Evolutionary conservation across 2,797 vertebrate species (phyloP).

Genomic region (Malurus splendens): DNA sequence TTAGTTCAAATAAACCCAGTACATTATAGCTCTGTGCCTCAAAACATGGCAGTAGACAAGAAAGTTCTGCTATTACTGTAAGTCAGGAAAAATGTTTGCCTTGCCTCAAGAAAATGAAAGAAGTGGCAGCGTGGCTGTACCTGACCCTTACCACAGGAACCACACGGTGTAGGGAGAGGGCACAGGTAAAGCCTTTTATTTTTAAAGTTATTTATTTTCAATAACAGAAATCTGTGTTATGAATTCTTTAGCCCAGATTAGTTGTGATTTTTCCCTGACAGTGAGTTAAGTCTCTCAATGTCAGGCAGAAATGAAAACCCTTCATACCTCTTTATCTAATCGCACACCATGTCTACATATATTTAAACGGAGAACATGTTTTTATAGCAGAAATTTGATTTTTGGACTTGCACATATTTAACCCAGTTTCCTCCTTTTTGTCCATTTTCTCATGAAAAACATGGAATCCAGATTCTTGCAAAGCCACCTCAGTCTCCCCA

Average conservation of each 20-base stretch:
- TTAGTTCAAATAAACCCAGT: neutral
- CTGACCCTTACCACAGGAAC: neutral
- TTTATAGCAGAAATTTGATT: neutral
- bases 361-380: neutral
- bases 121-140: neutral
- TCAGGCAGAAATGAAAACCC: neutral
- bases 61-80: neutral
- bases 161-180: neutral
- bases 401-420: neutral
- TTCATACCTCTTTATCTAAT: neutral
- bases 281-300: neutral
- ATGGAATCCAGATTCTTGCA: neutral
- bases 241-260: neutral
- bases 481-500: neutral
- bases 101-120: neutral
- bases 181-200: neutral
- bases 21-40: neutral
- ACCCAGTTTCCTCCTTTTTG: neutral
- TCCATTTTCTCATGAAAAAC: neutral
- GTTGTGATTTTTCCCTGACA: neutral
- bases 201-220: neutral
- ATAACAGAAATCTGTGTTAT: neutral
- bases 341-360: neutral
- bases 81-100: neutral
- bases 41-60: neutral